These are phyloP conservation scores for Ellobius talpinus DNA, from an alignment of 2,113 vertebrate species.

Conservation along the genomic window DNA sequence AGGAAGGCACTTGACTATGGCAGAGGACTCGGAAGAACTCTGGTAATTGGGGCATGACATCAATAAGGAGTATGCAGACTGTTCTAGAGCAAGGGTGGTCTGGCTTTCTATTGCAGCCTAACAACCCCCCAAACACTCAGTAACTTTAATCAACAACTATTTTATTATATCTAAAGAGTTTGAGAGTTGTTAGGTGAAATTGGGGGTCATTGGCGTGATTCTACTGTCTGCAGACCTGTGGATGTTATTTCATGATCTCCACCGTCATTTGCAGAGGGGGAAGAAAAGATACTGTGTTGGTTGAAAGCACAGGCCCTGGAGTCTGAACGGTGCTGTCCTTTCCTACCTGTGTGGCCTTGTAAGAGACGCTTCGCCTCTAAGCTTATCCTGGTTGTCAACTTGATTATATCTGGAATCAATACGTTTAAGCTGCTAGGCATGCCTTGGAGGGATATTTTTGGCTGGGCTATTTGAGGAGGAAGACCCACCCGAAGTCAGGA, in stretches of 20 bases:
- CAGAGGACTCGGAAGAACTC: background rate
- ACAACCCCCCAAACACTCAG: background rate
- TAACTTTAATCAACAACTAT: background rate
- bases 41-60: background rate
- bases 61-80: background rate
- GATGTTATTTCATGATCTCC: background rate
- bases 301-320: background rate
- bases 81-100: background rate
- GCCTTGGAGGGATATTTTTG: background rate
- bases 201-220: background rate
- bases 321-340: background rate
- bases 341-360: background rate
- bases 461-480: background rate
- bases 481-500: background rate
- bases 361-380: background rate
- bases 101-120: background rate
- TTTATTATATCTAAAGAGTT: background rate
- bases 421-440: background rate
- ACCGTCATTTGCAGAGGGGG: background rate
- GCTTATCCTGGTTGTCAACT: background rate
- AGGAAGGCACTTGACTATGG: background rate
- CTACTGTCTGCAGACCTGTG: background rate
- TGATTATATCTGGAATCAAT: background rate
- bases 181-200: background rate
- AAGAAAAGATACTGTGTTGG: background rate